phyloP scores from a whole-genome alignment of 2,113 vertebrate species.

The Mesitornis unicolor region DNA sequence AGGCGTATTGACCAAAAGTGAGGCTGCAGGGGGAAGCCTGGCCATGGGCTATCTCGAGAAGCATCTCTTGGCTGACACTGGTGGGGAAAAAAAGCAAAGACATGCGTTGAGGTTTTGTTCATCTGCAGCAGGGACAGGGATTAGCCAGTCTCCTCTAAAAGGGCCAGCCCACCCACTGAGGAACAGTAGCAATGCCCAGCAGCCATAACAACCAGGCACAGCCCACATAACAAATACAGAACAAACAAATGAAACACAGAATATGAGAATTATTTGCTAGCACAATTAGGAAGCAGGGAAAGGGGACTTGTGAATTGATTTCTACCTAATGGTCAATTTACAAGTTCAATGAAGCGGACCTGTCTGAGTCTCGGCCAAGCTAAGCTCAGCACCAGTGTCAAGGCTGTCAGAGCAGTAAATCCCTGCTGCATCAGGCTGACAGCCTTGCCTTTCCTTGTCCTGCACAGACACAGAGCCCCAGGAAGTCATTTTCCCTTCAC shows the following conservation, averaged over 20 bases:
- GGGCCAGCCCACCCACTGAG: background rate
- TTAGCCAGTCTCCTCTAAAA: background rate
- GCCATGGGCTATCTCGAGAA: background rate
- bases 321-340: too few relatives aligned
- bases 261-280: background rate
- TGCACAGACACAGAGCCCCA: background rate
- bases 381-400: background rate
- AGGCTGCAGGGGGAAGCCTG: slow-evolving; percentile 2
- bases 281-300: background rate
- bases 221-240: background rate
- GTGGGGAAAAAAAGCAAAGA: background rate
- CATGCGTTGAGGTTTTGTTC: background rate
- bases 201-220: background rate
- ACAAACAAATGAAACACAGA: background rate
- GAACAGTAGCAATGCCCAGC: background rate
- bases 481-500: background rate
- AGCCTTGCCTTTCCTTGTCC: background rate
- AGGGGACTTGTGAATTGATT: background rate
- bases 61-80: slow-evolving; percentile 1
- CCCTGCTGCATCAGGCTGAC: background rate
- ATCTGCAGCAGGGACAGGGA: background rate
- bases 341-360: accelerated
- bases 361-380: background rate
- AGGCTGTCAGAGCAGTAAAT: background rate
- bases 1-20: slow-evolving; percentile 7